Base-by-base conservation (phyloP, 2,888 invertebrate species). In the Heteropelma amictum region DNA sequence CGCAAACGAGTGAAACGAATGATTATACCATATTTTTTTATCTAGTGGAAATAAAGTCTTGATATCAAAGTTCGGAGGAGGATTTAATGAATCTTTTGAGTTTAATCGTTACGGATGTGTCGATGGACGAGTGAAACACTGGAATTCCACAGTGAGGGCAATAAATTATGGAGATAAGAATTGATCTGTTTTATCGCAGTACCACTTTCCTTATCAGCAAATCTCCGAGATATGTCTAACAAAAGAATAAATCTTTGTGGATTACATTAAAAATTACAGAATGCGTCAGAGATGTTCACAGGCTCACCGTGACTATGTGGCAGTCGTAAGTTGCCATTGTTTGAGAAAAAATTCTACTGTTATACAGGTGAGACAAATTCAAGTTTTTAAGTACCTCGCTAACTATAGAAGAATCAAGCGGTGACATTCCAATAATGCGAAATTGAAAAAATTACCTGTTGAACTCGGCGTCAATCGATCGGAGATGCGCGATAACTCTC, bases 1-100 rank as follows among this genome's bases (percentile, higher is more conserved):
- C 17, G 23, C 35, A 21, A 26, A 17, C 17, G 8, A 69, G 33
- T 40, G 30, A 2, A 42, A 1, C 14, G n/a, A n/a, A n/a, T n/a
- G n/a, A n/a, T n/a, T n/a, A n/a, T n/a, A n/a, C n/a, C n/a, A 63
- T 47, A 61, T 67, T 76, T 71, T 76, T 76, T 10, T 14, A 76
- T 42, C 28, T 3, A 30, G 40, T 1, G 33, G 26, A 45, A 63
- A 63, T 68, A 53, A 63, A 76, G 7, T 28, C 10, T 35, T 47
- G n/a, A n/a, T n/a, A n/a, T n/a, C n/a, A n/a, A n/a, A n/a, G n/a
- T n/a, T n/a, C n/a, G n/a, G n/a, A 8, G 28, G 17, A 19, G 1
- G 8, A 26, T 14, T n/a, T n/a, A 4, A 45, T 60, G 1, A 8
- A 30, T 8, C 40, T 30, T 49, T 8, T 40, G 21, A 6, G 7